phyloP scores from a whole-genome alignment of 2,888 invertebrate species.

The Leucophora obtusa region DNA sequence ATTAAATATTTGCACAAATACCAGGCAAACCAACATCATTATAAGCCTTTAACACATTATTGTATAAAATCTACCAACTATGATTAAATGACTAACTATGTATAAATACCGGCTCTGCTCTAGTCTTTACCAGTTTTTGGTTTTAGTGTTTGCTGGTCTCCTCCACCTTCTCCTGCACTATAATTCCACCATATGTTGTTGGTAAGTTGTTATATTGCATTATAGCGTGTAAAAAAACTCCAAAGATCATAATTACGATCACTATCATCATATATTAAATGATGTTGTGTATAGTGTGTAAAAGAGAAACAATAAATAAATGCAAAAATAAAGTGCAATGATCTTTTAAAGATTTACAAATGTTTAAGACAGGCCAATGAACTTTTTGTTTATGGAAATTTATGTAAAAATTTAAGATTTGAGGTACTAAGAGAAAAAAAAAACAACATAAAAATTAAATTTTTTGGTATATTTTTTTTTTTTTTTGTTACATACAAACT shows the following conservation, averaged over 20 bases:
- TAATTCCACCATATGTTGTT: neutral
- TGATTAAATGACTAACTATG: neutral
- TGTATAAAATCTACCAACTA: neutral
- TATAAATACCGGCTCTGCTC: neutral
- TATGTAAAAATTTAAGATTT: neutral
- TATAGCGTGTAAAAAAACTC: neutral
- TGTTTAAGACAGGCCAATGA: neutral
- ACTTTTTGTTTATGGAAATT: neutral
- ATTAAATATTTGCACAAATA: constrained; percentile 14
- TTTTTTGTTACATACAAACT: too few relatives aligned
- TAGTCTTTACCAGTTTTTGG: neutral
- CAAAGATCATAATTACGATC: neutral
- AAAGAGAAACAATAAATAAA: neutral
- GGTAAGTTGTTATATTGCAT: constrained; percentile 5
- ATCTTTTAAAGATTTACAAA: neutral
- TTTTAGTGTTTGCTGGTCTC: neutral
- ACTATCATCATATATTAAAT: neutral
- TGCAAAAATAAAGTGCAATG: neutral
- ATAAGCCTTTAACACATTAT: neutral
- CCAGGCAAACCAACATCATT: neutral
- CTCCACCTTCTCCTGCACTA: neutral
- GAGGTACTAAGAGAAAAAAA: too few relatives aligned
- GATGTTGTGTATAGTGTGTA: neutral
- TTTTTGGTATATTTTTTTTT: too few relatives aligned
- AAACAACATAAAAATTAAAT: too few relatives aligned